These are phyloP conservation scores for Arctocebus calabarensis DNA, from an alignment of 2,797 vertebrate genomes.

Conservation along the genomic window DNA sequence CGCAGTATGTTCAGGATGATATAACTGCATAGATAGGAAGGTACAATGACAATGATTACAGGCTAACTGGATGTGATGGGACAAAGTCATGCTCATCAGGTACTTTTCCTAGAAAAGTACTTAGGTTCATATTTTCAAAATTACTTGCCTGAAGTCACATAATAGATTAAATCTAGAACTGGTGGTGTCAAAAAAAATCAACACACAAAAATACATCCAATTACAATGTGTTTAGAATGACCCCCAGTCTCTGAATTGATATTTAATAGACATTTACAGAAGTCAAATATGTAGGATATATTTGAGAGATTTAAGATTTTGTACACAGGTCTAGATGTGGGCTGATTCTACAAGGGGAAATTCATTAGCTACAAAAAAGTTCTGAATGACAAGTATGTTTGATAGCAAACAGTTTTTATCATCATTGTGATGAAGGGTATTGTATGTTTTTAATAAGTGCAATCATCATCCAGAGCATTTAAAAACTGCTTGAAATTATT, in stretches of 20 bases:
- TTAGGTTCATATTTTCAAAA: conserved; percentile 48
- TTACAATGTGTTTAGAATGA: conserved; percentile 58
- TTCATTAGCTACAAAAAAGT: background rate
- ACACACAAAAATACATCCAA: conserved; percentile 32
- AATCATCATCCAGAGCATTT: background rate
- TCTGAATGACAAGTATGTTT: conserved; percentile 17
- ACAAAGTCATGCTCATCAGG: conserved; percentile 12
- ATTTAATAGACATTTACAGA: conserved; percentile 33
- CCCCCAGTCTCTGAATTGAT: conserved; percentile 24
- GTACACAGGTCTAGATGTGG: background rate
- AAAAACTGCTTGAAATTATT: conserved; percentile 32
- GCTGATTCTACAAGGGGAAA: conserved; percentile 25
- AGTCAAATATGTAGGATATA: background rate
- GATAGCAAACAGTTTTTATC: conserved; percentile 35
- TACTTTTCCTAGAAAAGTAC: background rate
- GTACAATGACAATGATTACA: background rate
- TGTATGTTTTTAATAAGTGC: background rate
- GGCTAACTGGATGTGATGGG: background rate
- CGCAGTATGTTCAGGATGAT: background rate
- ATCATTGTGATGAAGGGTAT: background rate
- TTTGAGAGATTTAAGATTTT: conserved; percentile 46
- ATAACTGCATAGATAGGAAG: background rate
- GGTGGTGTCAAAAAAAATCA: conserved; percentile 44
- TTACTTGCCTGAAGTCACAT: conserved; percentile 28
- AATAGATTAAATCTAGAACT: conserved; percentile 55